Conservation (phyloP, 2,888 invertebrate species). For the Rhogogaster chlorosoma region DNA sequence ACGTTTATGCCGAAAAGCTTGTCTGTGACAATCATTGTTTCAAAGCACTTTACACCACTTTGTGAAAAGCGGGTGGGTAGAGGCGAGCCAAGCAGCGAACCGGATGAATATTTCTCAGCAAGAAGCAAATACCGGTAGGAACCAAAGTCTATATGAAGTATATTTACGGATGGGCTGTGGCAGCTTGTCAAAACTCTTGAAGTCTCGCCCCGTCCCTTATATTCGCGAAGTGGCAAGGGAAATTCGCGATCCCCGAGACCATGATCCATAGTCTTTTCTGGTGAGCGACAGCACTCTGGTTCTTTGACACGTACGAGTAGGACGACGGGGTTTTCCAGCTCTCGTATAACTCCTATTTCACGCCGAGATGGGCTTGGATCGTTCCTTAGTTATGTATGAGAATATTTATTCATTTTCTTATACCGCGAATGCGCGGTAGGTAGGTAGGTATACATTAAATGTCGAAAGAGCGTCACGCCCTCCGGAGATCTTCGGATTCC, state of each 20-base stretch:
- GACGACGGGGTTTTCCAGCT: not conserved
- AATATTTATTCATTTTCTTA: not conserved
- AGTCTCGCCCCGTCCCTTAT: not conserved
- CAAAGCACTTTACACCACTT: constrained; percentile 48
- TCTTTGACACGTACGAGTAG: constrained; percentile 16
- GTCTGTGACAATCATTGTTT: constrained; percentile 50
- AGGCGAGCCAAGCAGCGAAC: not conserved
- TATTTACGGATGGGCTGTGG: constrained; percentile 31
- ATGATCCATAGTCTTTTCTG: constrained; percentile 29
- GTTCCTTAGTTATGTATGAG: constrained; percentile 2
- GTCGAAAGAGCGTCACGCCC: not conserved
- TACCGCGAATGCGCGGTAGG: not conserved
- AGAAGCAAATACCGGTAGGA: not conserved
- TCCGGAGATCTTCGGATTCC: not conserved
- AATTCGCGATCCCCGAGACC: not conserved
- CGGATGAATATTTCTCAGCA: constrained; percentile 12
- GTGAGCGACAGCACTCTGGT: constrained; percentile 37
- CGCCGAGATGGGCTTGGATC: constrained; percentile 8
- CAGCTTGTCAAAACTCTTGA: constrained; percentile 46
- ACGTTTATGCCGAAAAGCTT: constrained; percentile 29
- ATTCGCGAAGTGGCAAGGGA: not conserved
- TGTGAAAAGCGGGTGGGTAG: constrained; percentile 2
- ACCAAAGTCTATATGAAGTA: not conserved
- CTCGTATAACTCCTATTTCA: constrained; percentile 30
- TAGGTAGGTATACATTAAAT: not conserved